These are phyloP conservation scores for Lacanobia wlatinum DNA, from an alignment of 2,888 invertebrate species.

Conservation along the genomic window DNA sequence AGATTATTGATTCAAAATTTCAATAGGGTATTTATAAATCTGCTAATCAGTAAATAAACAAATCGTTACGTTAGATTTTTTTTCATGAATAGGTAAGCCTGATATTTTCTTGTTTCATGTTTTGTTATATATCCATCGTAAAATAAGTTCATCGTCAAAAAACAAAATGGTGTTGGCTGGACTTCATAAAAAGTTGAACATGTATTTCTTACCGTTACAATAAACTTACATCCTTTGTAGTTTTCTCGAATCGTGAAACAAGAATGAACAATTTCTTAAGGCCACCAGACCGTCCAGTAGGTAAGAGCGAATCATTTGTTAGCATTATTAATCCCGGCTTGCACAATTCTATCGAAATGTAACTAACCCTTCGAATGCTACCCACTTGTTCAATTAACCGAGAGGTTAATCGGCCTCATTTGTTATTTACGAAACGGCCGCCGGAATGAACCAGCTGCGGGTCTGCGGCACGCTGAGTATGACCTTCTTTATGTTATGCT, in stretches of 20 bases:
- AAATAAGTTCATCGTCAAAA: neutral
- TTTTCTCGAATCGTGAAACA: neutral
- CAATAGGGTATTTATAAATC: too few relatives aligned
- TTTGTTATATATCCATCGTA: neutral
- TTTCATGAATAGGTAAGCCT: too few relatives aligned
- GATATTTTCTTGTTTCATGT: neutral
- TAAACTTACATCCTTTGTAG: neutral
- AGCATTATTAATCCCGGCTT: slow-evolving; percentile 19
- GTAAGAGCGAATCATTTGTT: slow-evolving; percentile 14
- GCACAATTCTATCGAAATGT: slow-evolving; percentile 27
- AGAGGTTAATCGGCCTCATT: slow-evolving; percentile 42
- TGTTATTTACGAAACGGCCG: slow-evolving; percentile 47
- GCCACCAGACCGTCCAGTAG: neutral
- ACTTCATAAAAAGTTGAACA: neutral
- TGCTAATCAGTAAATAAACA: too few relatives aligned
- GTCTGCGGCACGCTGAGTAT: slow-evolving; percentile 4
- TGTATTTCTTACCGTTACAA: neutral
- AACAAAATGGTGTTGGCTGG: neutral
- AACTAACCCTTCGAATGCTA: slow-evolving; percentile 26
- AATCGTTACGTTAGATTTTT: too few relatives aligned
- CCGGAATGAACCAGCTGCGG: slow-evolving; percentile 24
- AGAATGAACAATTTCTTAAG: neutral
- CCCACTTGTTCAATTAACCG: slow-evolving; percentile 53
- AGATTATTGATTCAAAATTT: too few relatives aligned
- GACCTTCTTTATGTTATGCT: neutral